Base-by-base conservation (phyloP, 37 sponge, comb jelly and placozoan species). In the Petrosia ficiformis region DNA sequence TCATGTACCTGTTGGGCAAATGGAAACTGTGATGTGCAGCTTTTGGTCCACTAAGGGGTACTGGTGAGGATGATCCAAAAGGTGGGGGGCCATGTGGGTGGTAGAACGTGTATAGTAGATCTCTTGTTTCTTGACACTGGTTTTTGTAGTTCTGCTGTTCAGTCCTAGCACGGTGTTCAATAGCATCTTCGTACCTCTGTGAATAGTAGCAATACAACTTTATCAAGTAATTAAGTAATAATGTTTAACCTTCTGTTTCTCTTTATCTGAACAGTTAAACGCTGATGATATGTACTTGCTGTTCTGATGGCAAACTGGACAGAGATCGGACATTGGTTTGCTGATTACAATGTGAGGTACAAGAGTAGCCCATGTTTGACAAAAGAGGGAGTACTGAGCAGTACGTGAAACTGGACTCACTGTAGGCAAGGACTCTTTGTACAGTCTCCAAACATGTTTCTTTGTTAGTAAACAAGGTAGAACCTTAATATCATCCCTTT, bases 261-360 rank as follows among this genome's bases (percentile, higher is more conserved):
- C 59, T 3, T 2, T 42, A 41, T 87, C 82, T 5, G 87, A 39
- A 4, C 10, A 19, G 60, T 87, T 80, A 42, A 60, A 35, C 0
- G 70, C 38, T 33, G 66, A 44, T 72, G 75, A 59, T 19, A 86
- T 68, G 29, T 57, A 42, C 6, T 16, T 29, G 30, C 68, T 68
- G 58, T 80, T 86, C 31, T 80, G 44, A 22, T 86, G 86, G 30
- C 87, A 86, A n/a, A 63, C 54, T 77, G 80, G 76, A 48, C 87
- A 80, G 22, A 86, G 81, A 38, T 80, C 87, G 0, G 64, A 44
- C 81, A 74, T 80, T 21, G 75, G 86, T 38, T 79, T 72, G 63
- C 58, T 79, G 0, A 79, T 30, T 10, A 67, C 3, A 24, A 86
- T 67, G 4, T 67, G 44, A 16, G 86, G 86, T 43, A 32, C 56